Percentiles rank a stretch among this genome's conserved stretches.
Conservation (phyloP, 2,888 invertebrate genomes). For the Cryptus viduatorius region DNA sequence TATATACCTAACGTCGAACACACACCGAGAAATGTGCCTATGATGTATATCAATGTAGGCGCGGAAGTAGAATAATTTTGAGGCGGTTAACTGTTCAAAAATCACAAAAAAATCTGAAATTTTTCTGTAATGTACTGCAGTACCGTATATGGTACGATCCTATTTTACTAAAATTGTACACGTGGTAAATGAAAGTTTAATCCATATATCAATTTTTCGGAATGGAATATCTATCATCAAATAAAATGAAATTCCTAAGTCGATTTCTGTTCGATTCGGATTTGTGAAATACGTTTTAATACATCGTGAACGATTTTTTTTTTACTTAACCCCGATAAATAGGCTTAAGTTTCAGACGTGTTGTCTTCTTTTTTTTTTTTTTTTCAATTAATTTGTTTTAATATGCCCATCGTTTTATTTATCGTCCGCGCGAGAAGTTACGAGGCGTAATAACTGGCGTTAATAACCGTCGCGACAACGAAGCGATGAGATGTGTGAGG, state of each 20-base stretch:
- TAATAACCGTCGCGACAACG: conserved; percentile 9
- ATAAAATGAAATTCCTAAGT: not conserved
- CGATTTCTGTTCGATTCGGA: not conserved
- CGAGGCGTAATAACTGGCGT: conserved; percentile 1
- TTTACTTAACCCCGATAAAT: too few species aligned
- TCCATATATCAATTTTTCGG: too few species aligned
- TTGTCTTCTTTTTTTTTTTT: not conserved
- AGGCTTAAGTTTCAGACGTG: too few species aligned
- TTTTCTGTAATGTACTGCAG: too few species aligned
- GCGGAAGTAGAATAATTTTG: not conserved
- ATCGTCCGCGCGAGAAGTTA: not conserved
- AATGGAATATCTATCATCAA: too few species aligned
- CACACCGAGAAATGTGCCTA: conserved; percentile 4
- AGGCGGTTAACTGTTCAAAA: not conserved
- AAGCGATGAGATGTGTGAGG: not conserved
- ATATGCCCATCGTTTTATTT: not conserved
- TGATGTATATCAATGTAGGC: not conserved
- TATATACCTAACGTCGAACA: not conserved
- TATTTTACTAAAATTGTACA: too few species aligned
- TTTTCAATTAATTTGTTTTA: not conserved
- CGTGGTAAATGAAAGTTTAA: too few species aligned
- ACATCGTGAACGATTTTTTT: too few species aligned
- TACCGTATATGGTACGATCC: too few species aligned
- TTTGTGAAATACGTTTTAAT: not conserved
- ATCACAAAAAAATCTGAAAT: not conserved